Conservation (phyloP, 2,888 invertebrate species). For the Leptura quadrifasciata region DNA sequence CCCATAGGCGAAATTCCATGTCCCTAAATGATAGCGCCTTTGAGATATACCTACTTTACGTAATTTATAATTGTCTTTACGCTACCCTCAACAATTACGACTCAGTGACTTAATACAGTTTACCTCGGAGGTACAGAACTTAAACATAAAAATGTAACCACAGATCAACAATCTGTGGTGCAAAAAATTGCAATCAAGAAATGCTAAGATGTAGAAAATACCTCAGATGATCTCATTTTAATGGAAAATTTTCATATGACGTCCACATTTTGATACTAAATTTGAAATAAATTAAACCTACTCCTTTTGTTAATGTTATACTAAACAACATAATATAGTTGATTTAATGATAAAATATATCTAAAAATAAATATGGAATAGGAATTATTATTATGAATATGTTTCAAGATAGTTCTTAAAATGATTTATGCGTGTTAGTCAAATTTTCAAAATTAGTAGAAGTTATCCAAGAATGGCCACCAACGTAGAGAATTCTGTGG, state of each 20-base stretch:
- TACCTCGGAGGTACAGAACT: no score
- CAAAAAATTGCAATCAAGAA: no score
- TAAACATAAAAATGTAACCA: no score
- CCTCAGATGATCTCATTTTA: not conserved
- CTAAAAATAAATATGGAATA: not conserved
- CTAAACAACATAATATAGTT: not conserved
- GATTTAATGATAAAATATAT: slow-evolving; percentile 23
- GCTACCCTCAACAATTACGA: no score
- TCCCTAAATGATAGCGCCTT: no score
- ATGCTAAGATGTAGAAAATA: not conserved
- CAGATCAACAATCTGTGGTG: no score
- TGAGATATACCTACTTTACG: no score
- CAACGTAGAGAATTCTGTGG: not conserved
- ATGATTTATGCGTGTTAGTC: not conserved
- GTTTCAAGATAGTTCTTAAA: not conserved
- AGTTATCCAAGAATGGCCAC: not conserved
- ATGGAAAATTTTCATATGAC: not conserved
- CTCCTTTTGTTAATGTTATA: not conserved
- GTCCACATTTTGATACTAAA: not conserved
- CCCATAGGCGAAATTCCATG: no score
- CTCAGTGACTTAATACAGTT: no score
- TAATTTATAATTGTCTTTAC: no score
- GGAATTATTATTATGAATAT: not conserved
- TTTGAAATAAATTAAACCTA: not conserved
- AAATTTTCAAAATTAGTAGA: not conserved